Evolutionary conservation across 2,113 vertebrate genomes (phyloP), one percentile per base, ranked within the genome.

Genomic region (Asarcornis scutulata): DNA sequence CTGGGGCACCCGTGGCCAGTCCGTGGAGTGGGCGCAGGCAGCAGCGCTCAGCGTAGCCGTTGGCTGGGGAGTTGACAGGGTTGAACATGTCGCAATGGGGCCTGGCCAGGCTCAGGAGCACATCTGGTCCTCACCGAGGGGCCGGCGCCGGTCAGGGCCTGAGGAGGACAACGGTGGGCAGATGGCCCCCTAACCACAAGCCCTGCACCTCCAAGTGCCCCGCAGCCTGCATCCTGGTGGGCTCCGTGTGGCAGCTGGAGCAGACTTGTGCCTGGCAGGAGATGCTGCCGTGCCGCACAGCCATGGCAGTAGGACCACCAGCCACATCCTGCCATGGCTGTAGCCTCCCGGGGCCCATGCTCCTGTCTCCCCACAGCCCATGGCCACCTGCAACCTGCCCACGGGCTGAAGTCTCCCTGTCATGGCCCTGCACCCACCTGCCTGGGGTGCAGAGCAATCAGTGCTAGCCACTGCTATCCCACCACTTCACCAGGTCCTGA

Each of bases 11-110:
- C 1, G 91, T 48, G 11, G 93, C 92, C 10, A 97, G 63, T 26
- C 96, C 98, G 42, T 98, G 98, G 23, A 98, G 98, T 0, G 98
- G 98, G 62, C 98, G 98, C 98, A 99, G 98, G 84, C 99, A 99
- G 91, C 98, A 98, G 89, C 98, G 98, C 93, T 99, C 98, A 42
- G 98, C 98, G 91, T 98, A 98, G 94, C 97, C 98, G 44, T 98
- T 97, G 96, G 97, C 97, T 5, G 95, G 94, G 52, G 98, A 94
- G 75, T 98, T 98, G 97, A 98, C 96, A 21, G 98, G 97, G 96
- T 99, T 98, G 97, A 99, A 99, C 98, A 99, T 99, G 87, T 96
- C 77, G 95, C 97, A 76, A 97, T 91, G 55, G 97, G 97, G 23
- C 96, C 96, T 59, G 85, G 95, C 96, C 67, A 46, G 96, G 67